phyloP scores from a whole-genome alignment of 2,113 vertebrate genomes.

The Phalacrocorax pelagicus region DNA sequence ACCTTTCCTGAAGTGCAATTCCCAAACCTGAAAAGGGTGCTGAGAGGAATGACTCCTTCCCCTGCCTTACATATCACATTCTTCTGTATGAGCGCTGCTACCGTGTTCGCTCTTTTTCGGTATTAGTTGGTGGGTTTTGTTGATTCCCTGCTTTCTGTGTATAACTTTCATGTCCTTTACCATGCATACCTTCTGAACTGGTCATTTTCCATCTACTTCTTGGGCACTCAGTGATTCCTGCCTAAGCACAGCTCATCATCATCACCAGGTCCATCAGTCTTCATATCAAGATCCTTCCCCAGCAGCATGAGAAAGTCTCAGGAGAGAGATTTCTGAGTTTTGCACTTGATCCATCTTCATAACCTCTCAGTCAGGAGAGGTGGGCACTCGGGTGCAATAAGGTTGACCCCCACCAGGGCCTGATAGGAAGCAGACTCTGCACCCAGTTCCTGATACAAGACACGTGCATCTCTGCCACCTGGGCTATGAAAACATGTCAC shows the following conservation, averaged over 20 bases:
- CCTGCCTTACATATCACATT: not conserved
- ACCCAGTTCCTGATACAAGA: not conserved
- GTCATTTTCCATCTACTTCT: not conserved
- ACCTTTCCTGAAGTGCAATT: not conserved
- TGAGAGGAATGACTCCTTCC: not conserved
- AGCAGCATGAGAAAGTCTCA: not conserved
- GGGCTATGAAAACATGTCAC: rapidly evolving
- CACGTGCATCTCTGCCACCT: not conserved
- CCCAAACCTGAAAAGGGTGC: not conserved
- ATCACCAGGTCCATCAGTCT: not conserved
- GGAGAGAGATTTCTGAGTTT: not conserved
- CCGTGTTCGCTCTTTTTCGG: not conserved
- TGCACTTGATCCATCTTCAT: not conserved
- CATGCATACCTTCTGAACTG: not conserved
- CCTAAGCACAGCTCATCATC: not conserved
- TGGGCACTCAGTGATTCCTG: not conserved
- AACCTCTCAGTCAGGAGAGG: not conserved
- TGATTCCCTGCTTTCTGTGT: not conserved
- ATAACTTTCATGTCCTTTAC: not conserved
- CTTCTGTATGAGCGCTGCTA: not conserved
- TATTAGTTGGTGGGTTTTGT: rapidly evolving
- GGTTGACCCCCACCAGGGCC: not conserved
- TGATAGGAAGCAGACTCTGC: not conserved
- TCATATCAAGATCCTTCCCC: not conserved
- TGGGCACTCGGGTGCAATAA: not conserved